Percentiles rank a stretch among this genome's conserved stretches.
Evolutionary conservation across 2,797 vertebrate genomes (phyloP).

Genomic region (Gobionotothen gibberifrons): DNA sequence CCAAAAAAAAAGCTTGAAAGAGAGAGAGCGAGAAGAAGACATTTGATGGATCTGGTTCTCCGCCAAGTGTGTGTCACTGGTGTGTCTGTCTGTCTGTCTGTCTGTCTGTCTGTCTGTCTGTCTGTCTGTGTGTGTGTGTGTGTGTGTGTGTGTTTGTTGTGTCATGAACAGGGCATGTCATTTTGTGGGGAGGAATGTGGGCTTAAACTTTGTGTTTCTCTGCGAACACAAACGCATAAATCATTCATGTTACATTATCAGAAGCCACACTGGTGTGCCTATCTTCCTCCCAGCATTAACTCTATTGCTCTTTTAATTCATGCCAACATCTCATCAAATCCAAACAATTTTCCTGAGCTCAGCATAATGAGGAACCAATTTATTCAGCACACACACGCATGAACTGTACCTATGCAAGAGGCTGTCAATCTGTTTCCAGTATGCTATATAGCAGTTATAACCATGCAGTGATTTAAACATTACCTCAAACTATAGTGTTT

Average conservation of each 20-base stretch:
- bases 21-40: constrained; percentile 20
- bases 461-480: constrained; percentile 34
- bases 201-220: background rate
- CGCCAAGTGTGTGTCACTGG: background rate
- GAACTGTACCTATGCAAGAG: constrained; percentile 5
- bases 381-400: constrained; percentile 20
- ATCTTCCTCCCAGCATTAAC: constrained; percentile 1
- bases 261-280: constrained; percentile 6
- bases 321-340: constrained; percentile 12
- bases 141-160: background rate
- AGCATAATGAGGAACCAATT: constrained; percentile 31
- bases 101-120: too few species aligned
- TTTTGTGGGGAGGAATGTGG: background rate
- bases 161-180: constrained; percentile 2
- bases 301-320: background rate
- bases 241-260: background rate
- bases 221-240: background rate
- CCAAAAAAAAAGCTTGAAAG: background rate
- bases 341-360: constrained; percentile 18
- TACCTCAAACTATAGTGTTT: constrained; percentile 41
- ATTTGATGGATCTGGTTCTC: constrained; percentile 25
- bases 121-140: background rate
- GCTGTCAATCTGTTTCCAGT: constrained; percentile 6
- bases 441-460: constrained; percentile 8
- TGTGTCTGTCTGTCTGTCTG: too few species aligned